Evolutionary conservation across 2,888 invertebrate species (phyloP).

Genomic region (Synergus laeviventris): DNA sequence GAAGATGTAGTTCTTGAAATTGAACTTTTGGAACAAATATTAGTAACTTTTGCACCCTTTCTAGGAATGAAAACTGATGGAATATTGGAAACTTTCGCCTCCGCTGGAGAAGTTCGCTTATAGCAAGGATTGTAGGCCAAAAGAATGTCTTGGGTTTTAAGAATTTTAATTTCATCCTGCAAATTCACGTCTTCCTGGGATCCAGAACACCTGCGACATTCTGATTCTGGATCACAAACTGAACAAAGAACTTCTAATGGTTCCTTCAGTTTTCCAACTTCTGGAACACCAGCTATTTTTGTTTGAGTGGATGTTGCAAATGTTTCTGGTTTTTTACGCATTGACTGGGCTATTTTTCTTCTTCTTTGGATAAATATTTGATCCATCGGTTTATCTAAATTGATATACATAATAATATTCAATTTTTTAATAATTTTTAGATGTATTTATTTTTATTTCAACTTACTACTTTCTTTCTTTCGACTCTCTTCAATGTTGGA

Average conservation of each 20-base stretch:
- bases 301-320: conserved; percentile 56
- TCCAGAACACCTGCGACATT: conserved; percentile 51
- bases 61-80: neutral
- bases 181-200: conserved; percentile 35
- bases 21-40: neutral
- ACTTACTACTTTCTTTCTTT: neutral
- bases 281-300: conserved; percentile 56
- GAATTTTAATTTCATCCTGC: conserved; percentile 41
- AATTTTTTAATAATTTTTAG: neutral
- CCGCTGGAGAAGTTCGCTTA: conserved; percentile 49
- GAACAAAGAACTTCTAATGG: conserved; percentile 50
- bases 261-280: conserved; percentile 53
- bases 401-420: neutral
- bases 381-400: conserved; percentile 52
- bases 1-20: neutral
- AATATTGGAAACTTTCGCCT: conserved; percentile 11
- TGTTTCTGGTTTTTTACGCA: conserved; percentile 50
- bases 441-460: neutral
- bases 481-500: conserved; percentile 44
- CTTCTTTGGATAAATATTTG: conserved; percentile 52
- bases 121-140: conserved; percentile 60
- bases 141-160: conserved; percentile 60
- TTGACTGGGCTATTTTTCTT: conserved; percentile 51
- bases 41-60: neutral
- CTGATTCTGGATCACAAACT: conserved; percentile 54